These are phyloP conservation scores for Sinopyrophorus schimmeli DNA, from an alignment of 2,888 invertebrate genomes.

Conservation along the genomic window DNA sequence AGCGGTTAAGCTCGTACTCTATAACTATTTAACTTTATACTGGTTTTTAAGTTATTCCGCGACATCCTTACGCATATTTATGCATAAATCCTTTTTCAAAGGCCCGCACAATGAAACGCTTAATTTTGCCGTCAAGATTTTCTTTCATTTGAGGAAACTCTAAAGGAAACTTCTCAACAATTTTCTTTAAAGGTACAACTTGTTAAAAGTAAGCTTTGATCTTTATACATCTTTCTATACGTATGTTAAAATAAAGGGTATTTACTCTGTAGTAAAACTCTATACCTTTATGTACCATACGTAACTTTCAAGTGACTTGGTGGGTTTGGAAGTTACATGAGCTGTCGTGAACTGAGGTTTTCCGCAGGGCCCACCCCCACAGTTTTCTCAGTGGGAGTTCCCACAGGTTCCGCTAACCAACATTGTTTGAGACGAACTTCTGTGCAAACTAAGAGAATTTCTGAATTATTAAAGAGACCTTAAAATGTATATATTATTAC, in stretches of 20 bases:
- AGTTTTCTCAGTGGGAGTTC: conserved; percentile 23
- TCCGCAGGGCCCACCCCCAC: conserved; percentile 13
- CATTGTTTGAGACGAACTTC: conserved; percentile 36
- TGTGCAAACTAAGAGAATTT: conserved; percentile 37
- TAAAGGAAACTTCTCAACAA: too few relatives aligned
- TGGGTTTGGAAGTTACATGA: conserved; percentile 14
- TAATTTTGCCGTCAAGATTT: too few relatives aligned
- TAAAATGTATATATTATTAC: too few relatives aligned
- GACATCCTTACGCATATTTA: conserved; percentile 1
- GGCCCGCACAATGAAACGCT: too few relatives aligned
- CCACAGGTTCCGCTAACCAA: conserved; percentile 33
- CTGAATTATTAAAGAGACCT: conserved; percentile 35
- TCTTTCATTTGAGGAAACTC: too few relatives aligned
- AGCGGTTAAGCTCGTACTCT: conserved; percentile 25
- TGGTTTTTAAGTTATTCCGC: conserved; percentile 12
- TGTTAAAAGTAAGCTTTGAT: too few relatives aligned
- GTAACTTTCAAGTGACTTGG: conserved; percentile 15
- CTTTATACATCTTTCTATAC: too few relatives aligned
- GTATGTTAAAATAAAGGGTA: too few relatives aligned
- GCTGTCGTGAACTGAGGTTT: conserved; percentile 22
- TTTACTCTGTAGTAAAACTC: too few relatives aligned
- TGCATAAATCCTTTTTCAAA: too few relatives aligned
- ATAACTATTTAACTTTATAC: conserved; percentile 29
- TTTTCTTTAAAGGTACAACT: too few relatives aligned
- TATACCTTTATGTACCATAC: too few relatives aligned